Evolutionary conservation across 2,888 invertebrate genomes (phyloP), one percentile per base, ranked within the genome.

Genomic region (Hanleya hanleyi): DNA sequence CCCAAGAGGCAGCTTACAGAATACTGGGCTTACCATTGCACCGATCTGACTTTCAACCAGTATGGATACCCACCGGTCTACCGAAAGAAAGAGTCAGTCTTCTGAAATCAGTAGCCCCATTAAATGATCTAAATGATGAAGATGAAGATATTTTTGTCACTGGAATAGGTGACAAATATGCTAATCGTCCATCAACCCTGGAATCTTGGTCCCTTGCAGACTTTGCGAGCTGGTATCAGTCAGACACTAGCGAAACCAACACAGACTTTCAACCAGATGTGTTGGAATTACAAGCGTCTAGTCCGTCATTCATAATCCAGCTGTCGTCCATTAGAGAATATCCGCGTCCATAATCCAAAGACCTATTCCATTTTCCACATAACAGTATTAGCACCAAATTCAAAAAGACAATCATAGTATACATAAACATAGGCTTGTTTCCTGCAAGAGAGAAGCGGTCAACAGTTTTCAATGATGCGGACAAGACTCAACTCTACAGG

Each of bases 1-100:
- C 70, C n/a, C 74, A 74, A 50, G 74, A 74, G 37, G 70, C 74
- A 29, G 70, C 50, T 12, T 70, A 70, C 50, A 67, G 70, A 47
- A 32, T 67, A 18, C 70, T 70, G 26, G 70, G 70, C 18, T 67
- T 74, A 18, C 70, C 74, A 1, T 38, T 74, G 2, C 50, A 74
- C 47, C 26, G 51, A 9, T 74, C 74, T n/a, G 57, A 66, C n/a
- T 70, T 74, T 38, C 41, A 71, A 26, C 70, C 67, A n/a, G 74
- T 74, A 15, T 74, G 70, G 67, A 47, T 74, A 51, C 67, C 68
- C 18, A 71, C 68, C 33, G 61, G 64, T 9, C 38, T 47, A 22
- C 50, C 67, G 33, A 2, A 67, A 57, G 18, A 67, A 61, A 33
- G 67, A 41, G 57, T 57, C 26, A 35, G 61, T 61, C 6, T 71